Evolutionary conservation across 2,888 invertebrate genomes (phyloP).

Genomic region (Scaptomyza flava): DNA sequence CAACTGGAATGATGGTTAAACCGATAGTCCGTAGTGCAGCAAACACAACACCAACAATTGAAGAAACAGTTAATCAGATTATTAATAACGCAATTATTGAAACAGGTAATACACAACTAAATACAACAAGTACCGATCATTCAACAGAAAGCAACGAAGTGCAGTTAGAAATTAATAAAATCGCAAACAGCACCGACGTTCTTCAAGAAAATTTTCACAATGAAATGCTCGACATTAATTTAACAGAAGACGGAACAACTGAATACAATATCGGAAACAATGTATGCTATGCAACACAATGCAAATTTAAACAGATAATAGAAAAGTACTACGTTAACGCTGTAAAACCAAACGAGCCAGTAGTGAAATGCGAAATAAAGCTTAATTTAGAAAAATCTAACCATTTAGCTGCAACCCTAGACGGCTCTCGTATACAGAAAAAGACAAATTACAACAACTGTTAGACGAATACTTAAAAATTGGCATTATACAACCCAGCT

Average conservation of each 20-base stretch:
- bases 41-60: too few species aligned
- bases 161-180: too few species aligned
- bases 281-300: neutral
- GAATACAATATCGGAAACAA: neutral
- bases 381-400: slow-evolving; percentile 2
- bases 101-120: too few species aligned
- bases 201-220: neutral
- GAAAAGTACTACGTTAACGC: neutral
- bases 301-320: neutral
- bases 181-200: too few species aligned
- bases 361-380: neutral
- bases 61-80: too few species aligned
- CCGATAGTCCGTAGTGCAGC: too few species aligned
- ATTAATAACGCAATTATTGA: too few species aligned
- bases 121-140: too few species aligned
- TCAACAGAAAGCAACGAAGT: too few species aligned
- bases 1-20: too few species aligned
- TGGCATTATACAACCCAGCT: neutral
- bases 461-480: neutral
- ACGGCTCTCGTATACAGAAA: slow-evolving; percentile 3
- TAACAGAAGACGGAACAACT: neutral
- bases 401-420: slow-evolving; percentile 1
- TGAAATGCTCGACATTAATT: neutral
- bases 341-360: neutral
- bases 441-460: neutral